Evolutionary conservation across 2,113 vertebrate species (phyloP).

Genomic region (Eretmochelys imbricata): DNA sequence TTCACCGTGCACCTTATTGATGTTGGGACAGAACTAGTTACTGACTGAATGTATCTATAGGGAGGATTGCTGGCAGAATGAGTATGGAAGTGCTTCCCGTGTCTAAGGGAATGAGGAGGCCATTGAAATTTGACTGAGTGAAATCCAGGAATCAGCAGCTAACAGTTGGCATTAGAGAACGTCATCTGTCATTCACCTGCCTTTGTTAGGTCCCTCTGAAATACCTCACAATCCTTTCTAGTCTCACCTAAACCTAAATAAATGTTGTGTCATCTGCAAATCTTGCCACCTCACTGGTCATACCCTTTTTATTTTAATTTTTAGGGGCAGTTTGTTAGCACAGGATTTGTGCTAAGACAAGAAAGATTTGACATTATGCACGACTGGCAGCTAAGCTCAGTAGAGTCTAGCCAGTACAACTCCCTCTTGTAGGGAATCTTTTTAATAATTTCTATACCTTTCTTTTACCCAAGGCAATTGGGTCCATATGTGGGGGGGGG

Average conservation of each 20-base stretch:
- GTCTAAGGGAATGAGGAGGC: neutral
- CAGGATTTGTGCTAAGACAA: neutral
- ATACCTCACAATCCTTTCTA: neutral
- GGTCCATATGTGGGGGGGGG: no score
- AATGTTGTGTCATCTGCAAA: neutral
- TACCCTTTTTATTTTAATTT: neutral
- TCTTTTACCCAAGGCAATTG: neutral
- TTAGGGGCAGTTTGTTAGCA: neutral
- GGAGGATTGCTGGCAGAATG: fast-evolving
- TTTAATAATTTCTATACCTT: neutral
- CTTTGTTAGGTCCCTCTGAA: neutral
- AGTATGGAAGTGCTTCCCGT: neutral
- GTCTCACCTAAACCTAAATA: neutral
- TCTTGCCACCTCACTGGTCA: neutral
- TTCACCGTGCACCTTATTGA: neutral
- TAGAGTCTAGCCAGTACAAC: neutral
- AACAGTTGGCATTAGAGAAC: neutral
- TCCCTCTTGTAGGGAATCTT: neutral
- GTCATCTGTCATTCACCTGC: neutral
- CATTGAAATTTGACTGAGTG: neutral
- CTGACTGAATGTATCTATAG: neutral
- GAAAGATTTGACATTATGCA: neutral
- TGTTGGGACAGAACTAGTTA: neutral
- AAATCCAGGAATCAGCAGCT: neutral
- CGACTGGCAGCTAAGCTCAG: fast-evolving